Evolutionary conservation across 2,113 vertebrate genomes (phyloP).

Genomic region (Limanda limanda): DNA sequence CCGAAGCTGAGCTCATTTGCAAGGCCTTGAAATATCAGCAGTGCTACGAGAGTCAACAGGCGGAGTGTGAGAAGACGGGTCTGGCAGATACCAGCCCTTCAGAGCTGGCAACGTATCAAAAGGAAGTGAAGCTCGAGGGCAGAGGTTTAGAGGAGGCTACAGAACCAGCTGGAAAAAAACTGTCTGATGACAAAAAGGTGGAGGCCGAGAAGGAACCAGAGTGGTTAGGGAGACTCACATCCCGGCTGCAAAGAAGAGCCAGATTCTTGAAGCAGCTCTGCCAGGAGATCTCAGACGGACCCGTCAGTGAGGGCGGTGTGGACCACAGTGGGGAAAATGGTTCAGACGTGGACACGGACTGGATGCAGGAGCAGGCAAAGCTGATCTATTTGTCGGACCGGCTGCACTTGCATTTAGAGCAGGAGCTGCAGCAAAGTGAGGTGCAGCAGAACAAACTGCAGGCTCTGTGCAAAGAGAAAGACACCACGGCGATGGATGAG

Average conservation of each 20-base stretch:
- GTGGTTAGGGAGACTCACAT: constrained; percentile 83
- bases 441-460: constrained; percentile 76
- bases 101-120: constrained; percentile 70
- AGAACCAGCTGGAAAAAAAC: constrained; percentile 15
- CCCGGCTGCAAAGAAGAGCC: constrained; percentile 85
- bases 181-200: constrained; percentile 18
- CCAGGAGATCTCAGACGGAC: constrained; percentile 73
- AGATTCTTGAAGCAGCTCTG: constrained; percentile 83
- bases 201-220: constrained; percentile 68
- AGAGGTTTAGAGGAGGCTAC: constrained; percentile 5
- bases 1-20: constrained; percentile 89
- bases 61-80: constrained; percentile 27
- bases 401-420: constrained; percentile 82
- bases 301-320: constrained; percentile 55
- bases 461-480: constrained; percentile 75
- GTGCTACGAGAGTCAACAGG: constrained; percentile 74
- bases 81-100: constrained; percentile 71
- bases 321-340: background rate
- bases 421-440: constrained; percentile 77
- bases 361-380: constrained; percentile 87
- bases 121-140: constrained; percentile 52
- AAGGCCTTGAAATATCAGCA: constrained; percentile 83
- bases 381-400: constrained; percentile 87
- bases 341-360: constrained; percentile 75
- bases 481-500: constrained; percentile 81